These are phyloP conservation scores for Bellardia pandia DNA, from an alignment of 2,888 invertebrate species.

Conservation along the genomic window DNA sequence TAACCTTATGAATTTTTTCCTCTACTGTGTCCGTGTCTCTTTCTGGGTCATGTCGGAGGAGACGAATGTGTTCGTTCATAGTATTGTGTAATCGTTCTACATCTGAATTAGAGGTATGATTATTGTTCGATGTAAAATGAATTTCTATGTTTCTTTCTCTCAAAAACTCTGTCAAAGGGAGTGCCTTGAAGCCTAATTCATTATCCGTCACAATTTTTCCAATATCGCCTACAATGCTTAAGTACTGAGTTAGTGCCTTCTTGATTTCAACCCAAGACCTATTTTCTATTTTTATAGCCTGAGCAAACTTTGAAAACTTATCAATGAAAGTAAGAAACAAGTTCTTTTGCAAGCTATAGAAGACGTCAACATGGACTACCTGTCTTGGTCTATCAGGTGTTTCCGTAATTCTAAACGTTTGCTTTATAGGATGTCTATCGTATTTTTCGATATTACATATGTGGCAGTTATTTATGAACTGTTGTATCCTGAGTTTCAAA, in stretches of 20 bases:
- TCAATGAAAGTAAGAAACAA: no score
- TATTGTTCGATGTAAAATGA: constrained; percentile 68
- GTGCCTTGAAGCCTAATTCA: constrained; percentile 72
- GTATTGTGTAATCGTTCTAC: constrained; percentile 71
- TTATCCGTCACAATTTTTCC: constrained; percentile 69
- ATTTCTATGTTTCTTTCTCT: constrained; percentile 57
- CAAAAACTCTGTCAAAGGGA: constrained; percentile 65
- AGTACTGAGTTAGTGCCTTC: constrained; percentile 58
- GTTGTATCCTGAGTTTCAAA: constrained; percentile 8
- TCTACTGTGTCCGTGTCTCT: no score
- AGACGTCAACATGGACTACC: no score
- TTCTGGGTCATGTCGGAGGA: no score
- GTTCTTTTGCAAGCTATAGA: no score
- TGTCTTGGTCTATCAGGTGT: constrained; percentile 74
- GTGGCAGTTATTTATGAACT: constrained; percentile 36
- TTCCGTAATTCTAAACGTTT: constrained; percentile 73
- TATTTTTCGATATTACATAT: constrained; percentile 17
- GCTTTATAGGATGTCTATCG: constrained; percentile 42
- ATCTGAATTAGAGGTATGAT: constrained; percentile 66
- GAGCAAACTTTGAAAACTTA: no score
- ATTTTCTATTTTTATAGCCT: constrained; percentile 35
- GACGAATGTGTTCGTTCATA: constrained; percentile 73
- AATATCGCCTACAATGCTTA: constrained; percentile 57
- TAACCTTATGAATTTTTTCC: background rate
- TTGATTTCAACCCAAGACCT: constrained; percentile 66